Evolutionary conservation across 1,140 invertebrate genomes (phyloP).

Genomic region (Musca vetustissima): DNA sequence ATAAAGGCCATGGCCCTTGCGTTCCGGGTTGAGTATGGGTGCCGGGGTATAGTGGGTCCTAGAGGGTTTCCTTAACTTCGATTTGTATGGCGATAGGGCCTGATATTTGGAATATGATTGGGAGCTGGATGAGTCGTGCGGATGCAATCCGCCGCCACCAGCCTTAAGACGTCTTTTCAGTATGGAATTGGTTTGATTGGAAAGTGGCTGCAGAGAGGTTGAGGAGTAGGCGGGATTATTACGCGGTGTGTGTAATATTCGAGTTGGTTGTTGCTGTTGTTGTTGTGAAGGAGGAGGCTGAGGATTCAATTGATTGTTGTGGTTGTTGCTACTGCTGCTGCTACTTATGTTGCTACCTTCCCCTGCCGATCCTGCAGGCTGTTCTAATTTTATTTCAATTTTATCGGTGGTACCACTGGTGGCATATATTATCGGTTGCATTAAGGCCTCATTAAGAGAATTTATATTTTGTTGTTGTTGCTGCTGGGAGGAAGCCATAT

Average conservation of each 20-base stretch:
- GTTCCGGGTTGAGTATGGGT: constrained; percentile 86
- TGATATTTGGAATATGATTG: constrained; percentile 55
- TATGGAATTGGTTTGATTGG: constrained; percentile 53
- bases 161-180: constrained; percentile 54
- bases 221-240: background rate
- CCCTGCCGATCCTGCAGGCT: too few relatives aligned
- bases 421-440: constrained; percentile 40
- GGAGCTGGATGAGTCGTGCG: constrained; percentile 32
- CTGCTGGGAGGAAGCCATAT: background rate
- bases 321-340: constrained; percentile 18
- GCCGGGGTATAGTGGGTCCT: constrained; percentile 83
- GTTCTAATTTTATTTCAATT: constrained; percentile 36
- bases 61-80: constrained; percentile 60
- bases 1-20: constrained; percentile 84
- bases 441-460: constrained; percentile 15
- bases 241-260: background rate
- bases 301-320: background rate
- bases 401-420: constrained; percentile 35
- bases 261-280: background rate
- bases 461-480: constrained; percentile 28
- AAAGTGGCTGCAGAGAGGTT: constrained; percentile 32
- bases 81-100: constrained; percentile 58
- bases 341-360: too few relatives aligned
- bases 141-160: constrained; percentile 49
- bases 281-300: constrained; percentile 11